These are phyloP conservation scores for Pedetes capensis DNA, from an alignment of 2,113 vertebrate species.

Conservation along the genomic window DNA sequence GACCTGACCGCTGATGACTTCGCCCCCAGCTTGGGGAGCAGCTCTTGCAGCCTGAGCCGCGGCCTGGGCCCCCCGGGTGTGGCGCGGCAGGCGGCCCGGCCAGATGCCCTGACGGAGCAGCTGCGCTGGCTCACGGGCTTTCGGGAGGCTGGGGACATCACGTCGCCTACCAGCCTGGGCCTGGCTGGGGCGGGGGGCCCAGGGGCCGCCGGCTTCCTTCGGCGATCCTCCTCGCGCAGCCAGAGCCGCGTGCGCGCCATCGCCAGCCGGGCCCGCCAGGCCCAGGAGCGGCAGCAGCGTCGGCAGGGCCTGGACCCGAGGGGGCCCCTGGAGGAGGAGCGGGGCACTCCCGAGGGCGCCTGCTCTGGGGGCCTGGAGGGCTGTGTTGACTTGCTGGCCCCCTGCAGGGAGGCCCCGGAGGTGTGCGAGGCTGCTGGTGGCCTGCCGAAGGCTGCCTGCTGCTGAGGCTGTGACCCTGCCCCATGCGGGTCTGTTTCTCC, in stretches of 20 bases:
- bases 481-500: no score
- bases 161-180: slow-evolving; percentile 75
- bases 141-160: slow-evolving; percentile 88
- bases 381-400: slow-evolving; percentile 76
- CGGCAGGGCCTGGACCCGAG: slow-evolving; percentile 81
- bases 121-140: slow-evolving; percentile 90
- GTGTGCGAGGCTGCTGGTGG: neutral
- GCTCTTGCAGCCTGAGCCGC: slow-evolving; percentile 88
- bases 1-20: slow-evolving; percentile 96
- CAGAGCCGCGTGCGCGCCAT: slow-evolving; percentile 95
- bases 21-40: slow-evolving; percentile 88
- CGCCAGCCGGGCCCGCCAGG: slow-evolving; percentile 92
- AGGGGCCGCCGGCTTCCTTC: slow-evolving; percentile 77
- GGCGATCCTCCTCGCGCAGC: slow-evolving; percentile 91
- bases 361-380: slow-evolving; percentile 87
- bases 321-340: slow-evolving; percentile 90
- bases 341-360: slow-evolving; percentile 93
- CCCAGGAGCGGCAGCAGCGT: slow-evolving; percentile 89
- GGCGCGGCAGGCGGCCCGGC: neutral
- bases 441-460: neutral
- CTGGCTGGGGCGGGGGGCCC: slow-evolving; percentile 37
- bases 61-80: neutral
- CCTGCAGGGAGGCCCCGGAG: neutral
- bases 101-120: slow-evolving; percentile 88
- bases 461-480: slow-evolving; percentile 42